Conservation (phyloP, 2,797 vertebrate genomes). For the Bradypodion ventrale region DNA sequence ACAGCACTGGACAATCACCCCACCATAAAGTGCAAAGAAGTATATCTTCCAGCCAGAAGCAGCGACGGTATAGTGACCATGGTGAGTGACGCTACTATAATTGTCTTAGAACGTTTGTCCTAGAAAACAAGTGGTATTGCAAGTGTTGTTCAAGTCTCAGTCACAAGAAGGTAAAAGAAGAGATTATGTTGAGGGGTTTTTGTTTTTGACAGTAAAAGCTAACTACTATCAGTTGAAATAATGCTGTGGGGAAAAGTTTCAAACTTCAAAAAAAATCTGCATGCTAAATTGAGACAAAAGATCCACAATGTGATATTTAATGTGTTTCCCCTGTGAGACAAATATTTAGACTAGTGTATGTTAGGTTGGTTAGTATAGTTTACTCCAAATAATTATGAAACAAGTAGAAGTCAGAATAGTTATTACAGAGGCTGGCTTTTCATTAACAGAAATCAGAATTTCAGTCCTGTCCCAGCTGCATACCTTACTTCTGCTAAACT, state of each 20-base stretch:
- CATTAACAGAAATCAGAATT: neutral
- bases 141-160: neutral
- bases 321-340: neutral
- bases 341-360: neutral
- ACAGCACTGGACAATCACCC: constrained; percentile 89
- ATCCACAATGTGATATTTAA: neutral
- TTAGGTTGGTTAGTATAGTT: neutral
- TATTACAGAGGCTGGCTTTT: neutral
- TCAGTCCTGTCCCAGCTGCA: neutral
- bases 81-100: constrained; percentile 79
- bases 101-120: constrained; percentile 21
- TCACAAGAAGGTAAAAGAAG: neutral
- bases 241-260: neutral
- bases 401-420: neutral
- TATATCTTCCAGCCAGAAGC: constrained; percentile 93
- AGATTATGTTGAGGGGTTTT: neutral
- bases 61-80: constrained; percentile 96
- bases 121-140: neutral
- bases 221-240: neutral
- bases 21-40: constrained; percentile 96
- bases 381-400: neutral
- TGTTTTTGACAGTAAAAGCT: neutral
- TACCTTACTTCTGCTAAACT: neutral
- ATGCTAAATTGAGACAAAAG: neutral
- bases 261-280: neutral